Evolutionary conservation across 1,140 invertebrate genomes (phyloP).

Genomic region (Brachionus rotundiformis): DNA sequence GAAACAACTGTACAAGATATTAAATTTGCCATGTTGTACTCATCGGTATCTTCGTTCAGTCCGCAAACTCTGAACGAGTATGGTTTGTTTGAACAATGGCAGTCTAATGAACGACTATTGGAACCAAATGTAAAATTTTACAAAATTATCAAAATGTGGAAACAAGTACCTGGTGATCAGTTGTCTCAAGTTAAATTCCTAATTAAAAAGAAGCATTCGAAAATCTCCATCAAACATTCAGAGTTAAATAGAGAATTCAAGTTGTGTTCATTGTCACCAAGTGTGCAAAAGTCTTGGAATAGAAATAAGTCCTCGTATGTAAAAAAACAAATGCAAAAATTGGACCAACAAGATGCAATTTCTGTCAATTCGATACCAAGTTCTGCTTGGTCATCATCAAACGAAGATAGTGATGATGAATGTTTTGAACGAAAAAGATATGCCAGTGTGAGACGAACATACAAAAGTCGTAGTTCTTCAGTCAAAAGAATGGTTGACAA

Average conservation of each 20-base stretch:
- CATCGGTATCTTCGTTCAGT: background rate
- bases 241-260: background rate
- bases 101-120: conserved; percentile 44
- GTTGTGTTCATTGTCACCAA: conserved; percentile 11
- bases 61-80: background rate
- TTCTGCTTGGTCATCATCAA: background rate
- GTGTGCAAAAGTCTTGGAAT: conserved; percentile 8
- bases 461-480: background rate
- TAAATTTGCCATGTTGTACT: conserved; percentile 46
- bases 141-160: conserved; percentile 47
- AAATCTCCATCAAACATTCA: background rate
- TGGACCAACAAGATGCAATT: background rate
- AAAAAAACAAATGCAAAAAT: conserved; percentile 27
- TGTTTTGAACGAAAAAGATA: background rate
- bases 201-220: background rate
- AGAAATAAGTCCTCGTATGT: conserved; percentile 21
- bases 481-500: background rate
- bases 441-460: background rate
- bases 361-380: background rate
- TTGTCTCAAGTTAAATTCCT: conserved; percentile 37
- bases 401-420: background rate
- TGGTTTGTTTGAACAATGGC: conserved; percentile 49
- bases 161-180: conserved; percentile 35
- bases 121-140: conserved; percentile 41
- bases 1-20: conserved; percentile 38